Evolutionary conservation across 2,113 vertebrate species (phyloP), one percentile per base, ranked within the genome.

Genomic region (Erythrolamprus reginae): DNA sequence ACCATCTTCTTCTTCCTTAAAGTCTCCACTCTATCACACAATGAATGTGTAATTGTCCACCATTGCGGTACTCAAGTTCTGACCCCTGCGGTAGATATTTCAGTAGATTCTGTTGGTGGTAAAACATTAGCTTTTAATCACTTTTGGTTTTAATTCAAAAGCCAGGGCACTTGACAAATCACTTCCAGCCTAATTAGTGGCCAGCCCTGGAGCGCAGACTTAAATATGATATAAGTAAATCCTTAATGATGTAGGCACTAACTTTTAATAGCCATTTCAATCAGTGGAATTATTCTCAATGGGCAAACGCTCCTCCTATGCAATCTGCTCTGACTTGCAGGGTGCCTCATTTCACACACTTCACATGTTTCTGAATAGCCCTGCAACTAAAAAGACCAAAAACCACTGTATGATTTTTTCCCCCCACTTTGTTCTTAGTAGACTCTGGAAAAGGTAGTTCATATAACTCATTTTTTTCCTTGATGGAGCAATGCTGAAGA

Each of bases 231-330:
- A 88, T 94, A 93, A 96, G 96, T 94, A 96, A 96, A 97, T 96
- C 93, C 95, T 90, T 92, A 94, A 95, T 58, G 0, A 94, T 92
- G 87, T 92, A 94, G 94, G 17, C 0, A 42, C 91, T 61, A 92
- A 93, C 92, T 95, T 94, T 93, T 95, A 95, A 96, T 97, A 94
- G 97, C 94, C 96, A 96, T 97, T 97, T 98, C 97, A 96, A 95
- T 97, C 94, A 96, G 97, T 96, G 84, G 92, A 92, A 89, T 95
- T 89, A n/a, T 93, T 95, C 93, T 94, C 92, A 47, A n/a, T 0
- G 2, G 95, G 87, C 90, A 91, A 92, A 94, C 85, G 15, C 48
- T 90, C 88, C 48, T 77, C 65, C 4, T 17, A 84, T 84, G 53
- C 82, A 92, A 88, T 90, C 61, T 26, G 0, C 2, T 89, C 65